Conservation (phyloP, 2,113 vertebrate species). For the Antechinus stuartii region DNA sequence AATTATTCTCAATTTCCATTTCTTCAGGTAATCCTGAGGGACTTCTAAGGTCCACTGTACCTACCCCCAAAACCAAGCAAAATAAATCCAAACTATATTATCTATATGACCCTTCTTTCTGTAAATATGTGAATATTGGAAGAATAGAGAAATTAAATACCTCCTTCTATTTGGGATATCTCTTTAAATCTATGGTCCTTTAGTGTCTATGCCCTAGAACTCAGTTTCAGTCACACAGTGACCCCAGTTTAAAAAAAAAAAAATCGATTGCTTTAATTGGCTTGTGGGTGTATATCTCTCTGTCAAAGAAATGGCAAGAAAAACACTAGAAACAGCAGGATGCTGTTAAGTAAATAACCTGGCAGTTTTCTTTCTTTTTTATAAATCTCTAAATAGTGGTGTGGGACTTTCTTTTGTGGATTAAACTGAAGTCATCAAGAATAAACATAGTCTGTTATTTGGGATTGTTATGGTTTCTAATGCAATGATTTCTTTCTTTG, state of each 20-base stretch:
- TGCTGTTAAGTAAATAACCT: not conserved
- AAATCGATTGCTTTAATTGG: not conserved
- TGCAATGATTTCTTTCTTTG: conserved; percentile 35
- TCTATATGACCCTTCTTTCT: not conserved
- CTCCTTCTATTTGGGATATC: not conserved
- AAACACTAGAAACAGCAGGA: not conserved
- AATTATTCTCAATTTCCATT: not conserved
- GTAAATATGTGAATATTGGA: not conserved
- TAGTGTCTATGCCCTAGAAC: not conserved
- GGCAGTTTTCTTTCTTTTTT: not conserved
- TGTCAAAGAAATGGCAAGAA: not conserved
- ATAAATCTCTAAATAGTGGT: not conserved
- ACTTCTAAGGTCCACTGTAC: not conserved
- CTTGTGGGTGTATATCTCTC: not conserved
- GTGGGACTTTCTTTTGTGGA: not conserved
- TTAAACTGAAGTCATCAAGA: conserved; percentile 16
- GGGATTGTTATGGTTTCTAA: not conserved
- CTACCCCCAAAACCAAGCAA: not conserved
- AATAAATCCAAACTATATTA: not conserved
- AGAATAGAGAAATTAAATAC: not conserved
- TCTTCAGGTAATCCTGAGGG: not conserved
- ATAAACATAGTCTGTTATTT: conserved; percentile 28
- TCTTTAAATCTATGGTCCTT: conserved; percentile 12
- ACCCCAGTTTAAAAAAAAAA: not conserved
- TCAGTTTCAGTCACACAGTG: not conserved